These are phyloP conservation scores for Apaloderma vittatum DNA, from an alignment of 2,113 vertebrate species.

Conservation along the genomic window DNA sequence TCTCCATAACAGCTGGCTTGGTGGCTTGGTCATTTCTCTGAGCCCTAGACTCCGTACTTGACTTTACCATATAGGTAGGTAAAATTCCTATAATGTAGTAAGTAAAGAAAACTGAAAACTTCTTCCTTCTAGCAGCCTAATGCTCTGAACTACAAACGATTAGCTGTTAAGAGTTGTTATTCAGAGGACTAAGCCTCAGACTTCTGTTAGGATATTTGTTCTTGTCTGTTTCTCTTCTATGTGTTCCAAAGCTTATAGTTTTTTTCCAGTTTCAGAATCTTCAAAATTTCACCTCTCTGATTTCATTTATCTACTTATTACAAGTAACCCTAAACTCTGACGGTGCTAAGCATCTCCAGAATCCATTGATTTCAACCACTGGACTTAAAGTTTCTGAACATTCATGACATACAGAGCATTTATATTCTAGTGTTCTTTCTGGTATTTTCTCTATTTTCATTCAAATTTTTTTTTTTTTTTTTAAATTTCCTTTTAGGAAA, in stretches of 20 bases:
- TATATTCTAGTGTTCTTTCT: neutral
- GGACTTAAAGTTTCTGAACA: neutral
- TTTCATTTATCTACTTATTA: neutral
- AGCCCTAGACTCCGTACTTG: neutral
- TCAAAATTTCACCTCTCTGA: neutral
- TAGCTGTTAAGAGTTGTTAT: neutral
- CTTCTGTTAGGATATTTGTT: neutral
- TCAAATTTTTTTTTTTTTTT: accelerated
- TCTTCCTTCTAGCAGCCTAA: neutral
- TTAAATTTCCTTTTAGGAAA: slow-evolving; percentile 58
- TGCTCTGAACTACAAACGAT: neutral
- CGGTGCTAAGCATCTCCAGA: neutral
- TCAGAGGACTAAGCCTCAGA: neutral
- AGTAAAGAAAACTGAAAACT: neutral
- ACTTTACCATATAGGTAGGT: neutral
- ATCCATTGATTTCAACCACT: neutral
- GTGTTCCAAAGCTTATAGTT: neutral
- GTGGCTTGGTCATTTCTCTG: neutral
- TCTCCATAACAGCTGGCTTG: neutral
- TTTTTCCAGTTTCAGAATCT: neutral
- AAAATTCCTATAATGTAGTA: neutral
- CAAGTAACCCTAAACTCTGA: neutral
- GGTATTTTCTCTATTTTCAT: neutral
- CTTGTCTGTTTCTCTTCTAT: neutral
- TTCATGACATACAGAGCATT: neutral